phyloP scores from a whole-genome alignment of 2,888 invertebrate genomes.

The Dicroscelio sp. region DNA sequence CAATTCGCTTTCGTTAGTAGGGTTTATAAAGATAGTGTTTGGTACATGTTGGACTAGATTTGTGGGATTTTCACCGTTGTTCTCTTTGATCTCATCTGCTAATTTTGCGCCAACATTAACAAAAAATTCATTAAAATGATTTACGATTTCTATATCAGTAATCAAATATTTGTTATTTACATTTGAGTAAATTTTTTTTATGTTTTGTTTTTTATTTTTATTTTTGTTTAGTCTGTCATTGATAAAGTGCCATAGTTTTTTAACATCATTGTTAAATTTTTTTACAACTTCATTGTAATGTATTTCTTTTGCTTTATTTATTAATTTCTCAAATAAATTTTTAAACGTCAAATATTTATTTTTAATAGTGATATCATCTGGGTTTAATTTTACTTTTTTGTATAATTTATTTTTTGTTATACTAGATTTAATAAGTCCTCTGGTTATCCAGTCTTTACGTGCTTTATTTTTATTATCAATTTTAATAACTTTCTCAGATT shows the following conservation, averaged over 20 bases:
- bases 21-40: too few relatives aligned
- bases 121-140: conserved; percentile 19
- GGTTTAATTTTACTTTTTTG: not conserved
- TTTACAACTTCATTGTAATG: not conserved
- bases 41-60: too few relatives aligned
- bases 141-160: not conserved
- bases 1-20: too few relatives aligned
- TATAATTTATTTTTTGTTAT: not conserved
- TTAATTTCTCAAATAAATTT: too few relatives aligned
- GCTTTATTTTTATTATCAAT: not conserved
- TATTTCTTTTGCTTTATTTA: not conserved
- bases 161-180: not conserved
- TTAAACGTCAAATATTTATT: too few relatives aligned
- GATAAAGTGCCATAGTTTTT: not conserved
- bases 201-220: not conserved
- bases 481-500: not conserved
- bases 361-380: not conserved
- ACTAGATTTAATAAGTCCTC: not conserved
- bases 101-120: not conserved
- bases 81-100: too few relatives aligned
- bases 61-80: too few relatives aligned
- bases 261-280: not conserved
- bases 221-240: not conserved
- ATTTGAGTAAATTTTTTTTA: not conserved
- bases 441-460: not conserved